These are phyloP conservation scores for Penaeus vannamei DNA, from an alignment of 1,140 invertebrate genomes.

Conservation along the genomic window DNA sequence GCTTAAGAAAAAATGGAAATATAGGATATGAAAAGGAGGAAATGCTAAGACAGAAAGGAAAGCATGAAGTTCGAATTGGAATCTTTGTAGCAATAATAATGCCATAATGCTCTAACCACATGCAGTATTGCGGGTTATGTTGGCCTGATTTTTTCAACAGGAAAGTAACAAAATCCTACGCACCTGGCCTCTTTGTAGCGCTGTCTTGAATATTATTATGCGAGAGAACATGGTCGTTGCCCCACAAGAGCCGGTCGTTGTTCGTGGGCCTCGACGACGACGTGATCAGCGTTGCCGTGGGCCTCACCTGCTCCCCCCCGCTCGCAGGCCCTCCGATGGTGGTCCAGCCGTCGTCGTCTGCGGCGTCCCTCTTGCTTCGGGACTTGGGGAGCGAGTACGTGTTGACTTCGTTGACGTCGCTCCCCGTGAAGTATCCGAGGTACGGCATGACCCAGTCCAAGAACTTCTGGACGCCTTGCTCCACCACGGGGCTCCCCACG, in stretches of 20 bases:
- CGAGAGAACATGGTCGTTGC: background rate
- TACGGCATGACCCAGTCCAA: slow-evolving; percentile 45
- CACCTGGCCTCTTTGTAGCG: background rate
- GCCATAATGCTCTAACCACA: too few relatives aligned
- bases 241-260: slow-evolving; percentile 43
- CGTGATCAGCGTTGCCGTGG: slow-evolving; percentile 17
- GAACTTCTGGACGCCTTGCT: slow-evolving; percentile 31
- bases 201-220: slow-evolving; percentile 16
- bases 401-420: background rate
- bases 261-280: background rate
- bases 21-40: too few relatives aligned
- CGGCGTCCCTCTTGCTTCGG: background rate
- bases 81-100: too few relatives aligned
- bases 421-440: slow-evolving; percentile 19
- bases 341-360: slow-evolving; percentile 41
- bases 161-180: background rate
- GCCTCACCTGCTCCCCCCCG: background rate
- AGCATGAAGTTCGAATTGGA: too few relatives aligned
- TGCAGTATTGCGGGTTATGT: too few relatives aligned
- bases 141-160: too few relatives aligned
- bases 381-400: background rate
- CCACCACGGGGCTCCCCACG: background rate
- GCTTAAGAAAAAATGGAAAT: too few relatives aligned
- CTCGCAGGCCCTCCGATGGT: slow-evolving; percentile 27
- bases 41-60: too few relatives aligned